Evolutionary conservation across 2,797 vertebrate species (phyloP).

Genomic region (Sternarchorhynchus goeldii): DNA sequence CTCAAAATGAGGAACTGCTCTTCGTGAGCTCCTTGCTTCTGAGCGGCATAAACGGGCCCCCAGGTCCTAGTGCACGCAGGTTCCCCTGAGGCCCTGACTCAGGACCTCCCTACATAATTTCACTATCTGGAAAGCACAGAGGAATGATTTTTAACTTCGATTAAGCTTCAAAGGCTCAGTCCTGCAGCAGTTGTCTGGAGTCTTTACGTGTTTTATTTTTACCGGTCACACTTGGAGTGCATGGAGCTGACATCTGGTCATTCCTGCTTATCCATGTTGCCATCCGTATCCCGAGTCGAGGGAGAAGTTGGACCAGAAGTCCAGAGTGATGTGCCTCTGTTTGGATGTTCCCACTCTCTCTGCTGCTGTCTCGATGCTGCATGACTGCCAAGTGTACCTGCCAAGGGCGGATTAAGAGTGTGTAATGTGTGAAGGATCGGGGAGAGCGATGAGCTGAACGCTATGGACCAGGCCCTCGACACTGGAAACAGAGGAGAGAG

Average conservation of each 20-base stretch:
- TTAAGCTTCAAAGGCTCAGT: neutral
- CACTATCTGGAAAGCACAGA: neutral
- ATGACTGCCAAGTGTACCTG: conserved; percentile 18
- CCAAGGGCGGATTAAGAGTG: conserved; percentile 47
- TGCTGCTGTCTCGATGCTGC: no score
- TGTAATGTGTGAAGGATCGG: conserved; percentile 38
- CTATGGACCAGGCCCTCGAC: neutral
- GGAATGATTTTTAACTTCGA: neutral
- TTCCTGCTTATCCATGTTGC: neutral
- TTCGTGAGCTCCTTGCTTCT: neutral
- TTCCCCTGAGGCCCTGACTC: neutral
- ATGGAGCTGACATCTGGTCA: neutral
- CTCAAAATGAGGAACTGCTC: neutral
- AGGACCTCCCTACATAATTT: no score
- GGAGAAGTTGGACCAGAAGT: neutral
- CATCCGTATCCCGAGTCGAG: neutral
- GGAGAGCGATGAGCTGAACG: conserved; percentile 24
- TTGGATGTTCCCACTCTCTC: neutral
- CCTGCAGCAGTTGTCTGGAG: neutral
- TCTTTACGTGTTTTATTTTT: neutral
- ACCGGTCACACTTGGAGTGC: neutral
- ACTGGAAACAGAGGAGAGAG: neutral
- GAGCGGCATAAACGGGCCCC: no score
- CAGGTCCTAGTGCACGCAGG: neutral
- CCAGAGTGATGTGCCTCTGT: conserved; percentile 42